phyloP scores from a whole-genome alignment of 2,888 invertebrate species.

The Euclidia mi region DNA sequence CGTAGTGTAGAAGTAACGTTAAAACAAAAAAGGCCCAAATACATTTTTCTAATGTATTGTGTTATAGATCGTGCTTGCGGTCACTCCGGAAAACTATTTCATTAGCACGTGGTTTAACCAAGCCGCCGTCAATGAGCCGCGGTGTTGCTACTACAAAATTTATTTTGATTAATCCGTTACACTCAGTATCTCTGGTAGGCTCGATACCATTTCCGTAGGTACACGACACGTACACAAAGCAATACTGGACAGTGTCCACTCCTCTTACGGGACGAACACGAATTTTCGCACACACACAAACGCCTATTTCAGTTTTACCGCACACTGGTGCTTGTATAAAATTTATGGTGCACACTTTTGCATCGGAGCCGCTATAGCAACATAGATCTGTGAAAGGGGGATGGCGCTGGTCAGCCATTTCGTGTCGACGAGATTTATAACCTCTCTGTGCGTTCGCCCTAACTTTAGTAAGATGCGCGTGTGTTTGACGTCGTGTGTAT shows the following conservation, averaged over 20 bases:
- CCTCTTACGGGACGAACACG: slow-evolving; percentile 80
- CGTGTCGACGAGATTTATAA: slow-evolving; percentile 89
- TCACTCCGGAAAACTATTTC: slow-evolving; percentile 65
- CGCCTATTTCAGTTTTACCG: slow-evolving; percentile 83
- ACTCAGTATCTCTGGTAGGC: slow-evolving; percentile 68
- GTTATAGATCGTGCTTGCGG: slow-evolving; percentile 39
- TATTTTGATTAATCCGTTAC: slow-evolving; percentile 80
- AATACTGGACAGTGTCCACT: slow-evolving; percentile 83
- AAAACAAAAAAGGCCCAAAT: slow-evolving; percentile 13
- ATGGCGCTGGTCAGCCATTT: slow-evolving; percentile 86
- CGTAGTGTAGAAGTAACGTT: slow-evolving; percentile 21
- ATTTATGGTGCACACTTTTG: slow-evolving; percentile 90
- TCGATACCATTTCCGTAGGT: slow-evolving; percentile 71
- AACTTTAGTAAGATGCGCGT: slow-evolving; percentile 83
- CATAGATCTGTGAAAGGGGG: slow-evolving; percentile 81
- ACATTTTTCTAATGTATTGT: slow-evolving; percentile 20
- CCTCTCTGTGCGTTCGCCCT: slow-evolving; percentile 81
- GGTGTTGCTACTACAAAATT: slow-evolving; percentile 72
- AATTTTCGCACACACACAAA: slow-evolving; percentile 85
- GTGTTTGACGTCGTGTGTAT: slow-evolving; percentile 67
- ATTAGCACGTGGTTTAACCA: slow-evolving; percentile 71
- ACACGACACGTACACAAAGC: slow-evolving; percentile 82
- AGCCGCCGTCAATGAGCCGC: slow-evolving; percentile 66
- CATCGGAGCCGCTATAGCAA: slow-evolving; percentile 76
- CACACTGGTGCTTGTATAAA: slow-evolving; percentile 87